Percentiles rank a stretch among this genome's conserved stretches.
Evolutionary conservation across 2,113 vertebrate genomes (phyloP).

Genomic region (Mixornis gularis): DNA sequence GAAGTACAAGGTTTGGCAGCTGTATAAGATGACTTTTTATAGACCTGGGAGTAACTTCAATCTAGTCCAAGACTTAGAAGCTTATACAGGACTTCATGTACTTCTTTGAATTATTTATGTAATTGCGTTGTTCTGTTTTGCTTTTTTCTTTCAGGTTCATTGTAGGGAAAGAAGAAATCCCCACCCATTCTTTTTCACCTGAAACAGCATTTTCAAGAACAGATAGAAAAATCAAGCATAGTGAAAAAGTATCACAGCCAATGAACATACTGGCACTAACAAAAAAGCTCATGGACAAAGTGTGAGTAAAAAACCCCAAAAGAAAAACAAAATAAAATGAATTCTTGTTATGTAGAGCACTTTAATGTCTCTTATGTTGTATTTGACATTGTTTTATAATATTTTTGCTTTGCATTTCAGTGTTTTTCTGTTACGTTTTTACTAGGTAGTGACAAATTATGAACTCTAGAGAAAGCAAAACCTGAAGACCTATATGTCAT

Average conservation of each 20-base stretch:
- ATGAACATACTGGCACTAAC: constrained; percentile 74
- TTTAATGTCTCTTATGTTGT: neutral
- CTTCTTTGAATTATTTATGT: neutral
- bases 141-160: constrained; percentile 81
- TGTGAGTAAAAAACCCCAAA: constrained; percentile 76
- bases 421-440: neutral
- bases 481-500: neutral
- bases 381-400: neutral
- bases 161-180: constrained; percentile 94
- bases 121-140: neutral
- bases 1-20: neutral
- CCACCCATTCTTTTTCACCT: constrained; percentile 77
- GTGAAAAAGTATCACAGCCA: constrained; percentile 41
- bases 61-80: neutral
- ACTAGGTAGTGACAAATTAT: neutral
- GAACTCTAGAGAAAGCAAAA: neutral
- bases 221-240: constrained; percentile 67
- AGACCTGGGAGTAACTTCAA: neutral
- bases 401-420: neutral
- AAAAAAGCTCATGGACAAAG: constrained; percentile 81
- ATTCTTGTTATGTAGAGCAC: neutral
- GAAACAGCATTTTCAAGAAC: constrained; percentile 68
- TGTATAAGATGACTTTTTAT: neutral
- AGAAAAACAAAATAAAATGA: neutral
- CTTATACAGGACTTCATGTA: neutral